Evolutionary conservation across 2,888 invertebrate species (phyloP).

Genomic region (Aphelenchoides bicaudatus): DNA sequence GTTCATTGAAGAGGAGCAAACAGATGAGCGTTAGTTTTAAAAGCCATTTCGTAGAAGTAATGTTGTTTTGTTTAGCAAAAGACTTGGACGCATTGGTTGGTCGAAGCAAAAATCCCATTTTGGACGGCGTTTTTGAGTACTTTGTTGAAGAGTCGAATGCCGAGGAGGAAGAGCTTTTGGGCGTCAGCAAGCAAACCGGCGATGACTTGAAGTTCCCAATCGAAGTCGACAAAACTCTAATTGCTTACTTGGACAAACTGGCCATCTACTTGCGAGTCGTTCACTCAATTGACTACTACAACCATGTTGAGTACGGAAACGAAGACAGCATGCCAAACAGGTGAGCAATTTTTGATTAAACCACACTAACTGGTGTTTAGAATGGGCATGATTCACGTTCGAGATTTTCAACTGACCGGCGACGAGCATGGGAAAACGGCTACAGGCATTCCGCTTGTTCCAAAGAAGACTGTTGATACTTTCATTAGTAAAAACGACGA

Average conservation of each 20-base stretch:
- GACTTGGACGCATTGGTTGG: conserved; percentile 50
- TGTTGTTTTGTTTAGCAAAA: no score
- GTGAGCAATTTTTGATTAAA: conserved; percentile 24
- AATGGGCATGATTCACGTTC: conserved; percentile 94
- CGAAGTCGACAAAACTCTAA: conserved; percentile 54
- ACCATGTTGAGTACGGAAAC: conserved; percentile 95
- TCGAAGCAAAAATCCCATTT: conserved; percentile 74
- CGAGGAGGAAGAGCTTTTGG: conserved; percentile 83
- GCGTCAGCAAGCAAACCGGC: conserved; percentile 37
- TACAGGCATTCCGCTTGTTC: conserved; percentile 50
- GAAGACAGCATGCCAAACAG: conserved; percentile 98
- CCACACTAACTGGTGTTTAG: conserved; percentile 28
- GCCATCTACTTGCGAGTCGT: conserved; percentile 90
- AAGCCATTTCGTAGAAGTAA: conserved; percentile 6
- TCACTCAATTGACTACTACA: conserved; percentile 97
- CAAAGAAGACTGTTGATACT: conserved; percentile 57
- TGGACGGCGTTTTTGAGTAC: conserved; percentile 94
- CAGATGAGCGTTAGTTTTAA: no score
- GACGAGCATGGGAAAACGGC: conserved; percentile 65
- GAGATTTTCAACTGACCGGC: conserved; percentile 79
- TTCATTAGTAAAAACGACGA: conserved; percentile 72
- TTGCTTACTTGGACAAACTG: conserved; percentile 77
- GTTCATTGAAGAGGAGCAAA: conserved; percentile 45
- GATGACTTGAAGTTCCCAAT: conserved; percentile 62
- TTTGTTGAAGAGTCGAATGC: conserved; percentile 88